These are phyloP conservation scores for Argyrosomus japonicus DNA, from an alignment of 2,113 vertebrate species.

Conservation along the genomic window DNA sequence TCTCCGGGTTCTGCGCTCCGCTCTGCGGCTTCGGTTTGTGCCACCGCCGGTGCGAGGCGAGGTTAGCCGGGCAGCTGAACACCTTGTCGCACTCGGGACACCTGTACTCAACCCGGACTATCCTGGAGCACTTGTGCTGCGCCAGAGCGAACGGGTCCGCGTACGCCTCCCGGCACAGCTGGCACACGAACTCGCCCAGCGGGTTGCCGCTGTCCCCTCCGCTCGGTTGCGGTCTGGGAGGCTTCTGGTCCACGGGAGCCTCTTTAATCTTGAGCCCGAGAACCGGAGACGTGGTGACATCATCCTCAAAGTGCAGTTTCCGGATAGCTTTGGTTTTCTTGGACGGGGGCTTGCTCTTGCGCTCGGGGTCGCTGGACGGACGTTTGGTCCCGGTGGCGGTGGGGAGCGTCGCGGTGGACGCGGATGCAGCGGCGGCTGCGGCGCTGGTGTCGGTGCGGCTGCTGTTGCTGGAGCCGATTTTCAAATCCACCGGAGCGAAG, in stretches of 20 bases:
- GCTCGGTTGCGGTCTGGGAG: conserved; percentile 64
- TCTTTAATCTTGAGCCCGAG: conserved; percentile 94
- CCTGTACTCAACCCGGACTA: conserved; percentile 94
- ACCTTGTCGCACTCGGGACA: conserved; percentile 95
- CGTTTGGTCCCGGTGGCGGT: conserved; percentile 74
- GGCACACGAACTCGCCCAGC: conserved; percentile 93
- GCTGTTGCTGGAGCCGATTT: conserved; percentile 82
- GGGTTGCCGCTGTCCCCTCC: conserved; percentile 76
- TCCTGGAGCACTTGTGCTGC: conserved; percentile 95
- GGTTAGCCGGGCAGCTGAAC: conserved; percentile 95
- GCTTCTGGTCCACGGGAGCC: conserved; percentile 86
- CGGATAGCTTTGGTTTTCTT: conserved; percentile 92
- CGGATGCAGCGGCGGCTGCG: neutral
- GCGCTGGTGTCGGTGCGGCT: conserved; percentile 67
- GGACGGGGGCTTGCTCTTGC: conserved; percentile 79
- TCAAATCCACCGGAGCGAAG: conserved; percentile 81
- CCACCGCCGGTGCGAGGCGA: conserved; percentile 95
- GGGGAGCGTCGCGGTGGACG: conserved; percentile 22
- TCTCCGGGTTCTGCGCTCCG: conserved; percentile 56
- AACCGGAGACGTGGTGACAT: conserved; percentile 95
- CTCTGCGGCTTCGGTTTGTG: conserved; percentile 89
- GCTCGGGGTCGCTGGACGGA: conserved; percentile 73
- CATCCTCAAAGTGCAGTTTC: conserved; percentile 92
- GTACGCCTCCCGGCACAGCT: conserved; percentile 94
- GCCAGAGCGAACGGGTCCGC: conserved; percentile 91